phyloP scores from a whole-genome alignment of 2,797 vertebrate genomes.

The Cyclopterus lumpus region DNA sequence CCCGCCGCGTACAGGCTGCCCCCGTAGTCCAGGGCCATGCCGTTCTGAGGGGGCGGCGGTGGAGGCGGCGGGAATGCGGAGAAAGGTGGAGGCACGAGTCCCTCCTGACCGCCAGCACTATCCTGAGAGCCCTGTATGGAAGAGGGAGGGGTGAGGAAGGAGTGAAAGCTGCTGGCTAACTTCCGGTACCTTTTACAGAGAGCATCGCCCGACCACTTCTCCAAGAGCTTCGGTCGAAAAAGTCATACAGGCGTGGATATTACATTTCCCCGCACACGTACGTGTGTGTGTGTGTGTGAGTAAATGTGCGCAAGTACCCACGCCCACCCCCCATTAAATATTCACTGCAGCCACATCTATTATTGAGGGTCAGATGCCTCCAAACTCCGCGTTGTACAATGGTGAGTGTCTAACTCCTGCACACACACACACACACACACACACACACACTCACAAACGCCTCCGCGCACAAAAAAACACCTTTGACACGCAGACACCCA shows the following conservation, averaged over 20 bases:
- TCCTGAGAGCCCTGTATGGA: conserved; percentile 84
- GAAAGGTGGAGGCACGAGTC: conserved; percentile 84
- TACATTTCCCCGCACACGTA: conserved; percentile 47
- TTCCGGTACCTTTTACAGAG: conserved; percentile 58
- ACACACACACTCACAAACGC: conserved; percentile 71
- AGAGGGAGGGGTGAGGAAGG: conserved; percentile 26
- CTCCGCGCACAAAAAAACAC: conserved; percentile 69
- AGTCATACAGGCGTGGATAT: conserved; percentile 69
- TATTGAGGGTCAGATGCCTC: conserved; percentile 82
- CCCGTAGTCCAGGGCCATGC: conserved; percentile 84
- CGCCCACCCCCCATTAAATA: conserved; percentile 78
- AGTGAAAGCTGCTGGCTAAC: conserved; percentile 52
- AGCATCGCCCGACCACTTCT: conserved; percentile 64
- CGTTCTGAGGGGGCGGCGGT: conserved; percentile 86
- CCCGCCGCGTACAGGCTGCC: conserved; percentile 79
- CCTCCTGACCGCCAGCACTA: conserved; percentile 83
- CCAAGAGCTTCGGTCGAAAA: conserved; percentile 48
- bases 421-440: conserved; percentile 69
- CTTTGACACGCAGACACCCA: conserved; percentile 76
- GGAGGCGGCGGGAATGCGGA: conserved; percentile 85
- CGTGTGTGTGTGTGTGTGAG: conserved; percentile 32
- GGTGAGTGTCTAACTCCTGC: conserved; percentile 63
- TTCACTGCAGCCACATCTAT: conserved; percentile 81
- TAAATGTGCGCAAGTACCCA: conserved; percentile 30
- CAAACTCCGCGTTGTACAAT: conserved; percentile 75